Percentiles rank a stretch among this genome's conserved stretches.
phyloP scores from a whole-genome alignment of 2,888 invertebrate species.

The Agonum fuliginosum region DNA sequence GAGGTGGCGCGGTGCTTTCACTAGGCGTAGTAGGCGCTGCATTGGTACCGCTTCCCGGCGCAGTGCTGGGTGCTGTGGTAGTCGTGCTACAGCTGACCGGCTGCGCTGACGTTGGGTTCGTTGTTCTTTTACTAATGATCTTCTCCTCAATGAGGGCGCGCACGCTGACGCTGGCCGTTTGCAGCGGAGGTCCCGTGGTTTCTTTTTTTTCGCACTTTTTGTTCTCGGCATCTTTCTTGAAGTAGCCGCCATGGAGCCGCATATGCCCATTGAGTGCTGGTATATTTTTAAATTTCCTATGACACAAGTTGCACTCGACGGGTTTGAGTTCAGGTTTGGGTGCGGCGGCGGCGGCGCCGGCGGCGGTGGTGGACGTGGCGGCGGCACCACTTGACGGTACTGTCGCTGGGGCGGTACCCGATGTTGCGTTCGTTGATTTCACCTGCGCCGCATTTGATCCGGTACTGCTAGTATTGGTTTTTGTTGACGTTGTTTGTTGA shows the following conservation, averaged over 20 bases:
- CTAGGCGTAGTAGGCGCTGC: conserved; percentile 64
- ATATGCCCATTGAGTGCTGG: conserved; percentile 98
- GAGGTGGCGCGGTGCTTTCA: conserved; percentile 71
- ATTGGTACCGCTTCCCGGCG: conserved; percentile 61
- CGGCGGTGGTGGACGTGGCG: conserved; percentile 69
- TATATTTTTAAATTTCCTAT: conserved; percentile 97
- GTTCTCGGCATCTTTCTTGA: conserved; percentile 92
- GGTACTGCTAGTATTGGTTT: conserved; percentile 64
- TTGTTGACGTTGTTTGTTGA: conserved; percentile 67
- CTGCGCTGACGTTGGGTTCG: conserved; percentile 72
- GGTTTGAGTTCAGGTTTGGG: conserved; percentile 83
- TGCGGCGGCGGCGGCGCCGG: conserved; percentile 69
- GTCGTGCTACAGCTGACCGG: conserved; percentile 66
- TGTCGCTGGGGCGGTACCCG: conserved; percentile 65
- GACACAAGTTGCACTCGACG: conserved; percentile 96
- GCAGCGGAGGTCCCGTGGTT: conserved; percentile 86
- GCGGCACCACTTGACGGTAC: conserved; percentile 66
- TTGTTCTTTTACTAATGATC: conserved; percentile 89
- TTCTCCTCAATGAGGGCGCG: conserved; percentile 94
- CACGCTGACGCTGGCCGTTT: conserved; percentile 94
- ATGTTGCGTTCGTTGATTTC: conserved; percentile 59
- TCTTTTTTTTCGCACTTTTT: conserved; percentile 92
- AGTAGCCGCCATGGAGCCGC: conserved; percentile 97
- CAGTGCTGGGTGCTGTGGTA: conserved; percentile 27
- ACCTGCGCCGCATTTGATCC: conserved; percentile 35